Base-by-base conservation (phyloP, 2,888 invertebrate genomes). In the Megastigmus dorsalis region DNA sequence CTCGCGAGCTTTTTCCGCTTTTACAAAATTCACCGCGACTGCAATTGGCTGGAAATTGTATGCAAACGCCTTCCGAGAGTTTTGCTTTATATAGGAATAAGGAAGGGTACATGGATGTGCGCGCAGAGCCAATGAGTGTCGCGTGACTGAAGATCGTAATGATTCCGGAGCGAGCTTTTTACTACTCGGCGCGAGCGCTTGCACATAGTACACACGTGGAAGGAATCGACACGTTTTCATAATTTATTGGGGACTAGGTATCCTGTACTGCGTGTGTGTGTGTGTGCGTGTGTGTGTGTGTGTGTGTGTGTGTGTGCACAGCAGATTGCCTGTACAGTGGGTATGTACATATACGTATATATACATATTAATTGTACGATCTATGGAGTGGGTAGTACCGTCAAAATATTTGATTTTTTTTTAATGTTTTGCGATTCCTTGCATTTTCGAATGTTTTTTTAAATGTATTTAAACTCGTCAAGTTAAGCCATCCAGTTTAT, bases 81-180 rank as follows among this genome's bases (percentile, higher is more conserved):
- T n/a, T n/a, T n/a, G n/a, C n/a, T n/a, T n/a, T n/a, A n/a, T n/a
- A n/a, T n/a, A n/a, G n/a, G n/a, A n/a, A n/a, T n/a, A n/a, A n/a
- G n/a, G n/a, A n/a, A n/a, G n/a, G n/a, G n/a, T n/a, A n/a, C n/a
- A n/a, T n/a, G n/a, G n/a, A n/a, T n/a, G n/a, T n/a, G n/a, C n/a
- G n/a, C n/a, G n/a, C n/a, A n/a, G n/a, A n/a, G n/a, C n/a, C n/a
- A n/a, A n/a, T n/a, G n/a, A n/a, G n/a, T n/a, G n/a, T 67, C 30
- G 67, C 67, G 67, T 67, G 67, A 67, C 67, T 45, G 15, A 26
- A 33, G 43, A 67, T 33, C 55, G 33, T 45, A 36, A 55, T 33
- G n/a, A 23, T 55, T 67, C 26, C n/a, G 1, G 30, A n/a, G 30
- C 20, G 7, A 13, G 48, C 38, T 7, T 52, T 65, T 63, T 63